A percentile compares a stretch with the other conserved stretches of the same genome.
Conservation (phyloP, 2,797 vertebrate genomes). For the Natrix natrix region DNA sequence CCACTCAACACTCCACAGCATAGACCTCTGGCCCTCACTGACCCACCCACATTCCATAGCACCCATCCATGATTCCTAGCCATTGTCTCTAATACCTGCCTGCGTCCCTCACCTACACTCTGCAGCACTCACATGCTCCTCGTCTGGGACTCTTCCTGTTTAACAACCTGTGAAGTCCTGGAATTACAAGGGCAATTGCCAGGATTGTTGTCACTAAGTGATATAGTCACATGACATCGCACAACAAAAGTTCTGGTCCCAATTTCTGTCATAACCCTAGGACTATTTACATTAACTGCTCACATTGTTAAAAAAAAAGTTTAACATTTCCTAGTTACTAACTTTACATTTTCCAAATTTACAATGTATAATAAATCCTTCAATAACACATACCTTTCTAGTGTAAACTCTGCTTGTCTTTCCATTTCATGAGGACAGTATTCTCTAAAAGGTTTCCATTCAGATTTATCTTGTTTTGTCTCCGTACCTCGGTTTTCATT, state of each 20-base stretch:
- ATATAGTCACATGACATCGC: not conserved
- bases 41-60: not conserved
- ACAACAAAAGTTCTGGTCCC: not conserved
- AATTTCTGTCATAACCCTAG: not conserved
- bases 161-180: not conserved
- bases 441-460: slow-evolving; percentile 68
- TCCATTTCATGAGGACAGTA: slow-evolving; percentile 62
- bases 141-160: not conserved
- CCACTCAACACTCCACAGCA: not conserved
- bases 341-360: not conserved
- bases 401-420: slow-evolving; percentile 64
- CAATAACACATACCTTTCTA: slow-evolving; percentile 69
- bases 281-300: not conserved
- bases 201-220: not conserved
- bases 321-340: not conserved
- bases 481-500: slow-evolving; percentile 64
- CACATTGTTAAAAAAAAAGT: not conserved
- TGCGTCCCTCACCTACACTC: not conserved
- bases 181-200: not conserved
- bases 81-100: not conserved
- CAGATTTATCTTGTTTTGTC: slow-evolving; percentile 65
- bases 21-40: not conserved
- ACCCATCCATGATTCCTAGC: not conserved
- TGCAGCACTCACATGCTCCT: not conserved
- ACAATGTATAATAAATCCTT: not conserved